phyloP scores from a whole-genome alignment of 23 tunicate genomes.

The Halocynthia aurantium region DNA sequence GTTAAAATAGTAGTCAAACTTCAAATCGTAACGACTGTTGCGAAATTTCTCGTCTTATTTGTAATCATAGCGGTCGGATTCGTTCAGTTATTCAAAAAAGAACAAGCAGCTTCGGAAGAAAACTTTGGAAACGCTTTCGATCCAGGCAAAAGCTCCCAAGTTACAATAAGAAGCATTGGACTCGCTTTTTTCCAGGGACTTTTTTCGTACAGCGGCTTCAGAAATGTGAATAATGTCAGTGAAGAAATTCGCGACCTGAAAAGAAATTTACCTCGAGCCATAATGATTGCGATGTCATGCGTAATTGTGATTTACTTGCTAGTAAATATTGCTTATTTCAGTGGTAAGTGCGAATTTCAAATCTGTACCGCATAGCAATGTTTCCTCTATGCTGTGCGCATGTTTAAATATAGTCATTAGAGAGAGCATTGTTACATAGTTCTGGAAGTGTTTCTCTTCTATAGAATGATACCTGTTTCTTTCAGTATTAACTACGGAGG shows the following conservation, averaged over 20 bases:
- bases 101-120: slow-evolving; percentile 4
- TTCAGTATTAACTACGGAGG: too few relatives aligned
- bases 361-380: too few relatives aligned
- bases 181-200: slow-evolving; percentile 21
- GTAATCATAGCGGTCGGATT: not conserved
- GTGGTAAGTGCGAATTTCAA: not conserved
- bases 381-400: too few relatives aligned
- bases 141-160: slow-evolving; percentile 13
- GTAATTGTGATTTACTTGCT: slow-evolving; percentile 24
- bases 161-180: slow-evolving; percentile 16
- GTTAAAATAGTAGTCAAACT: too few relatives aligned
- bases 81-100: not conserved
- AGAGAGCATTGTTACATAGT: too few relatives aligned
- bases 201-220: slow-evolving; percentile 28
- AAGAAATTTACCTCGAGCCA: slow-evolving; percentile 25
- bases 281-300: slow-evolving; percentile 14
- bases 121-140: slow-evolving; percentile 15
- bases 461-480: too few relatives aligned
- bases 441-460: too few relatives aligned
- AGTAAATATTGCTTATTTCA: slow-evolving; percentile 33
- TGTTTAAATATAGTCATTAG: too few relatives aligned
- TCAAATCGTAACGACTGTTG: not conserved
- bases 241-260: slow-evolving; percentile 23
- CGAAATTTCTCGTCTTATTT: not conserved
- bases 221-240: slow-evolving; percentile 12